Conservation (phyloP, 2,888 invertebrate species). For the Thymelicus sylvestris region DNA sequence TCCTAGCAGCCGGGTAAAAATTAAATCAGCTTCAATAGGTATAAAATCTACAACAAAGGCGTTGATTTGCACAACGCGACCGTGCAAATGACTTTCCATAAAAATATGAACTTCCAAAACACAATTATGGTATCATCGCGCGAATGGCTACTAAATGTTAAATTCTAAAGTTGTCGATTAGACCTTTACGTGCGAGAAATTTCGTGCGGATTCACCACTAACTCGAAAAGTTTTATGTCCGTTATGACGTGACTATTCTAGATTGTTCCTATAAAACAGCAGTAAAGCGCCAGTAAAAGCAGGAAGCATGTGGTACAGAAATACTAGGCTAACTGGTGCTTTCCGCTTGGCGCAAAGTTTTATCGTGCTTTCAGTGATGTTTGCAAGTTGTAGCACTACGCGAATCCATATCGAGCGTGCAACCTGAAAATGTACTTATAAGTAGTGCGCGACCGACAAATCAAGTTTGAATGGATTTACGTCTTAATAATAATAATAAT, state of each 20-base stretch:
- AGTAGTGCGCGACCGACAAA: slow-evolving; percentile 9
- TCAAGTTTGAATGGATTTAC: not conserved
- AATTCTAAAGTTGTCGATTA: not conserved
- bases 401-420: slow-evolving; percentile 16
- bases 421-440: slow-evolving; percentile 14
- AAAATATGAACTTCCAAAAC: no score
- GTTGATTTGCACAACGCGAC: no score
- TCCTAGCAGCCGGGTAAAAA: no score
- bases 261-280: slow-evolving; percentile 8
- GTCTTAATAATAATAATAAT: no score
- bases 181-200: not conserved
- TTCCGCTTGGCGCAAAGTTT: slow-evolving; percentile 30
- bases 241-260: slow-evolving; percentile 1
- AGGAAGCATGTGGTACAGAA: slow-evolving; percentile 8
- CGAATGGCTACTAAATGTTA: not conserved
- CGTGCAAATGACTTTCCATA: no score
- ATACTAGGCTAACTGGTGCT: slow-evolving; percentile 21
- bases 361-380: slow-evolving; percentile 17
- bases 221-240: slow-evolving; percentile 3
- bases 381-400: slow-evolving; percentile 23
- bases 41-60: no score
- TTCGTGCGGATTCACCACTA: not conserved
- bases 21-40: no score
- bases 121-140: not conserved
- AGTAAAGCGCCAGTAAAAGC: slow-evolving; percentile 2